phyloP scores from a whole-genome alignment of 2,888 invertebrate genomes.

The Gibbula magus region DNA sequence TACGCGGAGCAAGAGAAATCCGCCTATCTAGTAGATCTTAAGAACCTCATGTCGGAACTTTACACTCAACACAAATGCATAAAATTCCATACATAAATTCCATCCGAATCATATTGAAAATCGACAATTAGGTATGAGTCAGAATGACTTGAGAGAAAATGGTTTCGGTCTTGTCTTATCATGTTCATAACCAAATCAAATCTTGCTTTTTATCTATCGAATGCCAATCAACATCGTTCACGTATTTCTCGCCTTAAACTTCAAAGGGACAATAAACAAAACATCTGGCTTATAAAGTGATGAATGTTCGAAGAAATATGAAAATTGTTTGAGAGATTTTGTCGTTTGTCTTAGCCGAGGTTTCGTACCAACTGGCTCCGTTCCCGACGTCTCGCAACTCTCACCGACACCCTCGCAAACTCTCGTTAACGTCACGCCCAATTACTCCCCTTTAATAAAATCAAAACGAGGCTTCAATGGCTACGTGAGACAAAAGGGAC shows the following conservation, averaged over 20 bases:
- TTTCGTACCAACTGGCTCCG: not conserved
- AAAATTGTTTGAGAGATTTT: not conserved
- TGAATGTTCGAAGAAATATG: slow-evolving; percentile 19
- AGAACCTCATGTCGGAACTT: no score
- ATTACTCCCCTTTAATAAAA: slow-evolving; percentile 10
- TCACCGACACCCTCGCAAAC: not conserved
- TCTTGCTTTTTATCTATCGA: not conserved
- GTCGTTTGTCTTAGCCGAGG: not conserved
- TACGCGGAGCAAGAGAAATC: no score
- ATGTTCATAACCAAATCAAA: slow-evolving; percentile 14
- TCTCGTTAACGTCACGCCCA: not conserved
- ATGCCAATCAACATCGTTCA: slow-evolving; percentile 2
- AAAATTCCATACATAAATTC: not conserved
- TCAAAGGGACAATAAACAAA: slow-evolving; percentile 15
- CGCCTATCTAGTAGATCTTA: no score
- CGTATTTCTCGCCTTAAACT: not conserved
- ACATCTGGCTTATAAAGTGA: slow-evolving; percentile 15
- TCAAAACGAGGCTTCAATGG: not conserved
- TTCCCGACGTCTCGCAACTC: not conserved
- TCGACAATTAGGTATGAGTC: not conserved
- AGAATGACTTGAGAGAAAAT: not conserved
- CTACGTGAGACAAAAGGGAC: not conserved
- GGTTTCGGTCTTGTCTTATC: not conserved
- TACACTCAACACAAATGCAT: no score
- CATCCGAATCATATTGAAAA: not conserved